Evolutionary conservation across 2,888 invertebrate genomes (phyloP), one percentile per base, ranked within the genome.

Genomic region (Tenthredo notha): DNA sequence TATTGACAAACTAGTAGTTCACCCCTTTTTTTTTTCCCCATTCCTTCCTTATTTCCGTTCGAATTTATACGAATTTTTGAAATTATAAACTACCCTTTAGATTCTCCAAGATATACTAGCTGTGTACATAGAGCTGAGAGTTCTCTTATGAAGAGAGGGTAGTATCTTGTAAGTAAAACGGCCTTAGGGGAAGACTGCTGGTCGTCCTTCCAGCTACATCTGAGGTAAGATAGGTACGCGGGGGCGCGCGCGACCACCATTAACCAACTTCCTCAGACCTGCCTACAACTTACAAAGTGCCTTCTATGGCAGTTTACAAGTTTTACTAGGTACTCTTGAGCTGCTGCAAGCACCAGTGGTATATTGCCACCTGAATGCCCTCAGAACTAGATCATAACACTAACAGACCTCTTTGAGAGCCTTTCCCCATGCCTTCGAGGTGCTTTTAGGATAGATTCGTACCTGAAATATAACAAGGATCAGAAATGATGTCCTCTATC

Each of bases 341-440:
- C 25, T 29, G 47, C 10, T n/a, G 21, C n/a, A 67, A 58, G 83
- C 70, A 47, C 83, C 67, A n/a, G 50, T 29, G 10, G 43, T 65
- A 85, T 86, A 89, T 90, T 86, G 86, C 86, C 85, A 87, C 87
- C 87, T 87, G 88, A 88, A 87, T 87, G 87, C 87, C 85, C 86
- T 72, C 85, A 84, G 85, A 87, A 89, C 89, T 88, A 88, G 87
- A 89, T 89, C 89, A 89, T 88, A 87, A 88, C 87, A 85, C 86
- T 86, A 88, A 88, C 88, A 87, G 87, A 86, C 74, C 84, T 84
- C 87, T 87, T 86, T 87, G 82, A 86, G 70, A 82, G 77, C 80
- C 86, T 61, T 78, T n/a, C n/a, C n/a, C 70, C 86, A 61, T 88
- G 72, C 21, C 72, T 72, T 21, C 4, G 6, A 75, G 18, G 37